A percentile compares a stretch with the other conserved stretches of the same genome.
These are phyloP conservation scores for Prionailurus viverrinus DNA, from an alignment of 2,113 vertebrate genomes.

Conservation along the genomic window DNA sequence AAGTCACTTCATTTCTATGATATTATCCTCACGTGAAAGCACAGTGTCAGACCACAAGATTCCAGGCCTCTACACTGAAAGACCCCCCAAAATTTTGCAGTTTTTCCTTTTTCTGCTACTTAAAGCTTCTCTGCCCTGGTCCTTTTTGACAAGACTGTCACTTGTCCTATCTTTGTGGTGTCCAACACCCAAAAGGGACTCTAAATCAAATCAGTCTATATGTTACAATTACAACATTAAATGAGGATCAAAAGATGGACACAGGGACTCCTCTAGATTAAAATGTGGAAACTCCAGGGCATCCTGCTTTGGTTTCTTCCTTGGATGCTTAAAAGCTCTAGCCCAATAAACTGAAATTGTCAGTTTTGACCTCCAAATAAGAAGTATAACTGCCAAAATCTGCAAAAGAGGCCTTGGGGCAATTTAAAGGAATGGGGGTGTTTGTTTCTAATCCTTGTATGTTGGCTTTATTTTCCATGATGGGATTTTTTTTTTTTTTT, in stretches of 20 bases:
- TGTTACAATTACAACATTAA: neutral
- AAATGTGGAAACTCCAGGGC: neutral
- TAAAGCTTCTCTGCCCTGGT: neutral
- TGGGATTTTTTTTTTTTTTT: constrained; percentile 11
- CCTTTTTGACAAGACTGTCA: neutral
- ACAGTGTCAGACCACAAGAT: neutral
- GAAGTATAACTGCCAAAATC: neutral
- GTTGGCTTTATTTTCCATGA: neutral
- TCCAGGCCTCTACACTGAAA: neutral
- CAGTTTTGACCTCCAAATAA: neutral
- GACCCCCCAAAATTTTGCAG: no score
- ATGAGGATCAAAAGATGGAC: neutral
- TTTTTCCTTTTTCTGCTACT: neutral
- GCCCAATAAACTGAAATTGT: neutral
- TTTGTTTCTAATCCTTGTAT: neutral
- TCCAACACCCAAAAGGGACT: neutral
- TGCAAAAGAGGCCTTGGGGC: neutral
- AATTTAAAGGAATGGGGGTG: neutral
- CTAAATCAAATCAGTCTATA: neutral
- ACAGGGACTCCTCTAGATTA: neutral
- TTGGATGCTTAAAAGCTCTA: neutral
- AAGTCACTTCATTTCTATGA: neutral
- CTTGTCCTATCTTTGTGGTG: neutral
- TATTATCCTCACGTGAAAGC: neutral
- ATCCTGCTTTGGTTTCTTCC: neutral